Percentiles rank a stretch among this genome's conserved stretches.
Evolutionary conservation across 2,113 vertebrate species (phyloP).

Genomic region (Lanius ludovicianus): DNA sequence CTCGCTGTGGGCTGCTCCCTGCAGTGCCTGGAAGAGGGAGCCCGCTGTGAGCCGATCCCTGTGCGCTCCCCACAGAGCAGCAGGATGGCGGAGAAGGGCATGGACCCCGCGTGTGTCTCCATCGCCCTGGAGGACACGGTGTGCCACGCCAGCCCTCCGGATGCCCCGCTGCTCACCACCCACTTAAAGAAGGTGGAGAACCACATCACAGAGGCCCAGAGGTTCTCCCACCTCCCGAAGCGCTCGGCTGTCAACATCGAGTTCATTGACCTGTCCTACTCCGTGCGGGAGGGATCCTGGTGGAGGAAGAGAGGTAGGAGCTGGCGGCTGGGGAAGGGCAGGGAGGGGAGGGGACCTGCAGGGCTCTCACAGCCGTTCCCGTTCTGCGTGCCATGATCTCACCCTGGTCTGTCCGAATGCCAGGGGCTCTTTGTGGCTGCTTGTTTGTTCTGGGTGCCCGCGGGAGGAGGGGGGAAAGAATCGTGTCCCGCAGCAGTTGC

Average conservation of each 20-base stretch:
- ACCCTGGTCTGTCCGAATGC: not conserved
- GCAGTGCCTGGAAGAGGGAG: not conserved
- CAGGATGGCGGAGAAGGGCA: constrained; percentile 84
- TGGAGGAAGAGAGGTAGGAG: constrained; percentile 92
- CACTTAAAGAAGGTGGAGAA: constrained; percentile 99
- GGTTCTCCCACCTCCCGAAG: constrained; percentile 94
- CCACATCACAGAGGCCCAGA: constrained; percentile 95
- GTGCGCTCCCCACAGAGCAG: constrained; percentile 36
- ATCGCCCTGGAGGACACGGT: constrained; percentile 91
- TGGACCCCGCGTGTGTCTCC: constrained; percentile 79
- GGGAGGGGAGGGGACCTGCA: not conserved
- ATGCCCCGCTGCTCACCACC: constrained; percentile 86
- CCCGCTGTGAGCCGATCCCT: not conserved
- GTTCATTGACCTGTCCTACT: constrained; percentile 93
- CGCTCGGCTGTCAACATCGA: constrained; percentile 93
- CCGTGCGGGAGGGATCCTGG: constrained; percentile 92
- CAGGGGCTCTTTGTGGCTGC: not conserved
- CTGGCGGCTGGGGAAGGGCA: not conserved
- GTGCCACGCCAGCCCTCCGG: constrained; percentile 72
- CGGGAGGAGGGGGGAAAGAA: not conserved
- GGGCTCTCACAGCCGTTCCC: not conserved
- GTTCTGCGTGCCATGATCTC: not conserved
- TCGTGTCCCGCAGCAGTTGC: fast-evolving
- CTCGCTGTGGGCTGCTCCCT: not conserved
- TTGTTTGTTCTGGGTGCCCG: not conserved